Percentiles rank a stretch among this genome's conserved stretches.
These are phyloP conservation scores for Luffia ferchaultella DNA, from an alignment of 2,888 invertebrate species.

Conservation along the genomic window DNA sequence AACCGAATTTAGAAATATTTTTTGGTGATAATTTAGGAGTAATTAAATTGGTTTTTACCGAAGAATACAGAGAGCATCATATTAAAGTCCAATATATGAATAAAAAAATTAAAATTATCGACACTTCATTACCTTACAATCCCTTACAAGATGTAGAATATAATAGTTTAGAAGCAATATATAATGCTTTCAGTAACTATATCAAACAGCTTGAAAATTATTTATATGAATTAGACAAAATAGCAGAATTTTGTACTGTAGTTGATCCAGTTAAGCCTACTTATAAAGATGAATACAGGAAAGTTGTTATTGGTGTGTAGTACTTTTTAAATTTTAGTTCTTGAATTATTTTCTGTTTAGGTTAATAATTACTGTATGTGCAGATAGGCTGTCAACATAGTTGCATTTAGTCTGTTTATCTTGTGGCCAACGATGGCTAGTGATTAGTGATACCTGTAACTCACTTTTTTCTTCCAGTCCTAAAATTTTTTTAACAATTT, in stretches of 20 bases:
- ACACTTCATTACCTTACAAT: constrained; percentile 32
- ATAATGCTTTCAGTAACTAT: constrained; percentile 24
- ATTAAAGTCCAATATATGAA: constrained; percentile 30
- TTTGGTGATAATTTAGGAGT: constrained; percentile 43
- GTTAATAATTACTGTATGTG: no score
- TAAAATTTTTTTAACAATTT: no score
- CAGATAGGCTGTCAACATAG: no score
- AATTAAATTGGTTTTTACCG: constrained; percentile 31
- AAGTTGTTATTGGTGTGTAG: constrained; percentile 37
- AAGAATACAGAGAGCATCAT: constrained; percentile 35
- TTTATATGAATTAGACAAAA: constrained; percentile 36
- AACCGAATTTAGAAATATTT: constrained; percentile 18
- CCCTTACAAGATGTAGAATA: constrained; percentile 31
- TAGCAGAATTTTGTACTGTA: constrained; percentile 33
- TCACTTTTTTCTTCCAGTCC: no score
- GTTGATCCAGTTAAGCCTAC: constrained; percentile 40
- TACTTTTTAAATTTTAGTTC: not conserved
- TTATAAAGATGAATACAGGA: constrained; percentile 45
- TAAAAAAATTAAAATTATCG: constrained; percentile 27
- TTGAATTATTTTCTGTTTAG: no score
- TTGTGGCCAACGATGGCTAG: no score
- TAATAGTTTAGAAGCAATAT: constrained; percentile 27
- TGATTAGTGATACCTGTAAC: no score
- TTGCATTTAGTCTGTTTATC: no score
- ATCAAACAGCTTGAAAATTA: constrained; percentile 30